These are phyloP conservation scores for Amphilophus citrinellus DNA, from an alignment of 2,113 vertebrate genomes.

Conservation along the genomic window DNA sequence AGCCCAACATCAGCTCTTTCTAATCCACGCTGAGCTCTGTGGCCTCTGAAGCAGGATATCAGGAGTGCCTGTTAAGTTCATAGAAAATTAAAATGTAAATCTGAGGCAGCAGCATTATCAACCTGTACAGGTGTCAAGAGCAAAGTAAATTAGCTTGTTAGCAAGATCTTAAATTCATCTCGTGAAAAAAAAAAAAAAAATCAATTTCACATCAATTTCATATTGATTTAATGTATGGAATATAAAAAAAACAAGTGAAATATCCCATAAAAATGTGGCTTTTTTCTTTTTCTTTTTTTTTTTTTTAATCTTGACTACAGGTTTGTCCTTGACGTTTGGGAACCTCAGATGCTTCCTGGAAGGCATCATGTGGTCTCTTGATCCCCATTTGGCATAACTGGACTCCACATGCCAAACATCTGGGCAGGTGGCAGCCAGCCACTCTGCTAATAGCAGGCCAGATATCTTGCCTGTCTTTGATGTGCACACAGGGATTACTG, in stretches of 20 bases:
- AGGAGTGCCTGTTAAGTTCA: slow-evolving; percentile 50
- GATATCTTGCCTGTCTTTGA: slow-evolving; percentile 69
- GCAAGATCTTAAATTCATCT: slow-evolving; percentile 23
- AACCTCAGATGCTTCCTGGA: slow-evolving; percentile 50
- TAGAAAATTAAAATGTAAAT: slow-evolving; percentile 40
- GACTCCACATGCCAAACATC: slow-evolving; percentile 74
- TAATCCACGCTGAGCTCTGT: slow-evolving; percentile 46
- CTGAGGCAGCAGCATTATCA: slow-evolving; percentile 23
- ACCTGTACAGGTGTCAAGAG: slow-evolving; percentile 29
- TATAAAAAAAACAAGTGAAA: not conserved
- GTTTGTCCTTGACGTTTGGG: slow-evolving; percentile 57
- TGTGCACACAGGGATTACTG: slow-evolving; percentile 66
- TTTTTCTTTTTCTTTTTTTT: not conserved
- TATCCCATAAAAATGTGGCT: not conserved
- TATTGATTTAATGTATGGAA: slow-evolving; percentile 15
- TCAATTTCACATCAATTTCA: not conserved
- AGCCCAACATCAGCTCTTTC: slow-evolving; percentile 41
- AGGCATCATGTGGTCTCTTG: slow-evolving; percentile 41
- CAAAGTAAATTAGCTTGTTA: slow-evolving; percentile 36
- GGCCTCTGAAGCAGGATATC: slow-evolving; percentile 49
- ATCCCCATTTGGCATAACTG: slow-evolving; percentile 67
- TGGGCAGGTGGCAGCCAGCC: slow-evolving; percentile 74
- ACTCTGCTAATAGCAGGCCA: slow-evolving; percentile 64
- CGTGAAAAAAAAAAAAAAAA: slow-evolving; percentile 25
- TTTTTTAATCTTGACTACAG: not conserved